These are phyloP conservation scores for Upupa epops DNA, from an alignment of 2,113 vertebrate genomes.

Conservation along the genomic window DNA sequence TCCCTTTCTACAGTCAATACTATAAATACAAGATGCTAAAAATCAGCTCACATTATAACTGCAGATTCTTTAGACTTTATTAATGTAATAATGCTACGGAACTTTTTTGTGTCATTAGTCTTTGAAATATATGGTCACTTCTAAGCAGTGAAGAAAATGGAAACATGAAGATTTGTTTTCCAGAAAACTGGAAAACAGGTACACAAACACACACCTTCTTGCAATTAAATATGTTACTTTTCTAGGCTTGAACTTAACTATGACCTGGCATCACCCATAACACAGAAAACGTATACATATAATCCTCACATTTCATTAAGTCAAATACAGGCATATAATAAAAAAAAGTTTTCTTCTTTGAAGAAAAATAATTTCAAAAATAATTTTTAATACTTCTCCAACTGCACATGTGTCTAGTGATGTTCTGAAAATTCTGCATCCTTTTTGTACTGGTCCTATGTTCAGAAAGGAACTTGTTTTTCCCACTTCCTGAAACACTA, in stretches of 20 bases:
- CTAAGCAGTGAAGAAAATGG: not conserved
- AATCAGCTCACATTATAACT: not conserved
- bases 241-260: not conserved
- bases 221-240: not conserved
- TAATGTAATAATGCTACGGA: not conserved
- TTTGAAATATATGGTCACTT: not conserved
- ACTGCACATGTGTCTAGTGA: not conserved
- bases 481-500: not conserved
- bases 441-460: not conserved
- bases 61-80: not conserved
- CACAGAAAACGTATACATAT: not conserved
- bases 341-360: not conserved
- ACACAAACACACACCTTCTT: not conserved
- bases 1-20: not conserved
- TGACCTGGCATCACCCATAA: not conserved
- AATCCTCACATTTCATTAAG: not conserved
- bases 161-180: not conserved
- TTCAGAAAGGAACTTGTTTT: not conserved
- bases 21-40: not conserved
- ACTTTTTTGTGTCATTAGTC: not conserved
- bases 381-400: not conserved
- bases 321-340: not conserved
- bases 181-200: not conserved
- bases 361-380: not conserved
- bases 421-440: not conserved